phyloP scores from a whole-genome alignment of 2,113 vertebrate species.

The Scomber colias region DNA sequence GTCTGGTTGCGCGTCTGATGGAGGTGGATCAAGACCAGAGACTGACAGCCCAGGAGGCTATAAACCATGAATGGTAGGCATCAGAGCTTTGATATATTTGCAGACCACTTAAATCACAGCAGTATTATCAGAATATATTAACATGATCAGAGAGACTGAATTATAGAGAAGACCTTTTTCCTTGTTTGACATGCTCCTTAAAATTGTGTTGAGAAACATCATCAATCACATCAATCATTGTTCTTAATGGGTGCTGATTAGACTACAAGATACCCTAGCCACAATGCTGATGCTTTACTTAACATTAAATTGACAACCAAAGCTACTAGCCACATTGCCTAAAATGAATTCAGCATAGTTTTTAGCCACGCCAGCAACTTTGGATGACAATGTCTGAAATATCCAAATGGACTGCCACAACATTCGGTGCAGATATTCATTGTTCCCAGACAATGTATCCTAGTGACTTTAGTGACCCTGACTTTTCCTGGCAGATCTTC shows the following conservation, averaged over 20 bases:
- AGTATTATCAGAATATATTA: neutral
- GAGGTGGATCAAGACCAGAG: conserved; percentile 98
- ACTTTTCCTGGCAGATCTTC: neutral
- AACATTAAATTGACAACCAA: neutral
- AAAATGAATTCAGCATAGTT: neutral
- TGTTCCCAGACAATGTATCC: neutral
- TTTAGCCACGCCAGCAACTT: neutral
- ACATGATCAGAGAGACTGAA: neutral
- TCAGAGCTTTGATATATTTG: conserved; percentile 1
- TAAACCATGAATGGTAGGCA: conserved; percentile 94
- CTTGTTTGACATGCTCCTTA: neutral
- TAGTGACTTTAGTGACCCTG: neutral
- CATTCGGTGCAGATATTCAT: neutral
- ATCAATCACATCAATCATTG: neutral
- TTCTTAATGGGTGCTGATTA: neutral
- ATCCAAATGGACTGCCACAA: no score
- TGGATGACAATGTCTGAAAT: neutral
- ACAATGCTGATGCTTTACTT: neutral
- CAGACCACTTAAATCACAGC: neutral
- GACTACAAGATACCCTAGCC: neutral
- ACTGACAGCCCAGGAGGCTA: conserved; percentile 96
- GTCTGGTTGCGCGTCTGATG: conserved; percentile 95
- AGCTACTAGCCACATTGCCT: neutral
- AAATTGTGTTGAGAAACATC: neutral
- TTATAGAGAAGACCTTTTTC: neutral